Base-by-base conservation (phyloP, 2,888 invertebrate species). In the Dinocampus coccinellae region DNA sequence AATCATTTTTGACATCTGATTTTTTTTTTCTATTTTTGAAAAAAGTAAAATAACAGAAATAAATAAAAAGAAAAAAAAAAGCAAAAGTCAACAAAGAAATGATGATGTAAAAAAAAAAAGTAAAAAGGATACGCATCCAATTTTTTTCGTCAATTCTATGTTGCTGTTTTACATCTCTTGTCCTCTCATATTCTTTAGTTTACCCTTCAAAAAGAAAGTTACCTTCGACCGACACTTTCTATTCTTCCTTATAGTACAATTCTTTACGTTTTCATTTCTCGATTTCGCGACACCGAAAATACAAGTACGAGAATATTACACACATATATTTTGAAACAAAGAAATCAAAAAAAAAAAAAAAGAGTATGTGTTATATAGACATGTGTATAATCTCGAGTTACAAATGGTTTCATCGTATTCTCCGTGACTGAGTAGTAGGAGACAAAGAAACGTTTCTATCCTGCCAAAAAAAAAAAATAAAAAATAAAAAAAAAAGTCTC, bases 201-300 rank as follows among this genome's bases (percentile, higher is more conserved):
- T 52, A 62, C 58, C 66, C 66, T 47, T 58, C 16, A 33, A 65
- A 72, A 72, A 69, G 63, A 58, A 69, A 68, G 62, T 55, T 63
- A 72, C 74, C 69, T 74, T 73, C 73, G 73, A 69, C 71, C 68
- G 69, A 61, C 71, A 76, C 76, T 74, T 73, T 75, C 74, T 75
- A 71, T 72, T 72, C 70, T 60, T 70, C 63, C 69, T 39, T 39
- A 39, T 39, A 39, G 39, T 39, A 39, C 62, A 66, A 61, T 70
- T 58, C 24, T 64, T 61, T 52, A 39, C 53, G 33, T 62, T 63
- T 67, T 67, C 61, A 60, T 57, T 53, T 65, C 22, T 42, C 65
- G 62, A 24, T 42, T 42, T 34, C 62, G 33, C 36, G 52, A 55
- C 52, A 24, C 7, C n/a, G n/a, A n/a, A n/a, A n/a, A n/a, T n/a